Evolutionary conservation across 2,113 vertebrate genomes (phyloP).

Genomic region (Pedetes capensis): DNA sequence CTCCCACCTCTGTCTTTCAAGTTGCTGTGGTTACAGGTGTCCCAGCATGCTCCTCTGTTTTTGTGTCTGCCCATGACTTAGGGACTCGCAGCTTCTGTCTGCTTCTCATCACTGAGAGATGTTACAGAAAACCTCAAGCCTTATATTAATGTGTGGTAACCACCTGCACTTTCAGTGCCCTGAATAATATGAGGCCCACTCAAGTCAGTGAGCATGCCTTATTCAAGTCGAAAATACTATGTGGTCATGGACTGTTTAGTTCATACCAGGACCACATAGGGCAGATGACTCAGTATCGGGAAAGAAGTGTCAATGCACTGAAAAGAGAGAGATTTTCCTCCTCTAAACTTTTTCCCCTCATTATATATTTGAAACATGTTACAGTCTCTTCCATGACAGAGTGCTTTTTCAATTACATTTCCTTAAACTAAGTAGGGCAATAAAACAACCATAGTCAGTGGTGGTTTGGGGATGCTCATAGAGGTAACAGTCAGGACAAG

Average conservation of each 20-base stretch:
- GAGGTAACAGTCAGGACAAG: neutral
- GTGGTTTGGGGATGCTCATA: neutral
- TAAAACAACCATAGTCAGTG: neutral
- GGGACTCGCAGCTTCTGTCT: neutral
- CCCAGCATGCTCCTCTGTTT: neutral
- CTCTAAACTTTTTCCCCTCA: neutral
- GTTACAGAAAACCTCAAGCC: neutral
- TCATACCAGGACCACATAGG: neutral
- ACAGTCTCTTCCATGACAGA: neutral
- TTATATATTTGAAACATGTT: neutral
- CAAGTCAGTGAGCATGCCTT: neutral
- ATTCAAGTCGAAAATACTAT: neutral
- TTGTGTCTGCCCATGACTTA: conserved; percentile 3
- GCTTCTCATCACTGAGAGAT: neutral
- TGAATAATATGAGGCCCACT: neutral
- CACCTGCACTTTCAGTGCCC: neutral
- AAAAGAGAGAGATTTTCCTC: neutral
- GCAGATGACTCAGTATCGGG: neutral
- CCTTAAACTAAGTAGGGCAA: neutral
- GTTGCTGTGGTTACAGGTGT: too few relatives aligned
- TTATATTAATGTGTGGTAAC: neutral
- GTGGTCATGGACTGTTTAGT: neutral
- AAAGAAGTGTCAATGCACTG: neutral
- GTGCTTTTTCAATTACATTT: neutral
- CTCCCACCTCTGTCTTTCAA: too few relatives aligned